Evolutionary conservation across 2,888 invertebrate species (phyloP).

Genomic region (Choreutis nemorana): DNA sequence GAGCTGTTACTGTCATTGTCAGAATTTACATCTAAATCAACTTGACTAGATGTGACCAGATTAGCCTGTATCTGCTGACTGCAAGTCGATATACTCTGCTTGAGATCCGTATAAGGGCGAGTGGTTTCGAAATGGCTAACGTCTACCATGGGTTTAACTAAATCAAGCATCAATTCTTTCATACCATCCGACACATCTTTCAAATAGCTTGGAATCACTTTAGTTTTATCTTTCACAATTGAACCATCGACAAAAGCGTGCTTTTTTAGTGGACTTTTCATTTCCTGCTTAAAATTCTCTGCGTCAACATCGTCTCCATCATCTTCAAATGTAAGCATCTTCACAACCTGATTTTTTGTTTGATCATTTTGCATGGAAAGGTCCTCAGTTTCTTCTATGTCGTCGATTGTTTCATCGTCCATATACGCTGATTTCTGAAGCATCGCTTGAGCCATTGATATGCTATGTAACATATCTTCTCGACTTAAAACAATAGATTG

Average conservation of each 20-base stretch:
- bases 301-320: slow-evolving; percentile 33
- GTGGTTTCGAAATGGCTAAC: slow-evolving; percentile 21
- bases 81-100: slow-evolving; percentile 19
- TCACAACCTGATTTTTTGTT: slow-evolving; percentile 36
- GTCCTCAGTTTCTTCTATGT: slow-evolving; percentile 7
- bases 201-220: slow-evolving; percentile 40
- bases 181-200: slow-evolving; percentile 35
- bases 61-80: slow-evolving; percentile 42
- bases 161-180: slow-evolving; percentile 43
- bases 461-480: slow-evolving; percentile 34
- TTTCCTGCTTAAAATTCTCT: slow-evolving; percentile 13
- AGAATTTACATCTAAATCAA: slow-evolving; percentile 25
- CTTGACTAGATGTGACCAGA: slow-evolving; percentile 38
- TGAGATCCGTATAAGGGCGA: slow-evolving; percentile 8
- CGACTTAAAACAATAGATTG: slow-evolving; percentile 29
- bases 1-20: not conserved
- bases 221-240: slow-evolving; percentile 27
- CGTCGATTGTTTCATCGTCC: slow-evolving; percentile 18
- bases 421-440: slow-evolving; percentile 27
- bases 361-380: slow-evolving; percentile 19
- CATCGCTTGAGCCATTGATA: slow-evolving; percentile 39
- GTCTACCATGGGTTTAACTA: slow-evolving; percentile 42
- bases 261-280: slow-evolving; percentile 30
- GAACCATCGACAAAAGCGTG: slow-evolving; percentile 31
- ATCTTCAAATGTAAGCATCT: slow-evolving; percentile 40